These are phyloP conservation scores for Sepiola atlantica DNA, from an alignment of 2,888 invertebrate genomes.

Conservation along the genomic window DNA sequence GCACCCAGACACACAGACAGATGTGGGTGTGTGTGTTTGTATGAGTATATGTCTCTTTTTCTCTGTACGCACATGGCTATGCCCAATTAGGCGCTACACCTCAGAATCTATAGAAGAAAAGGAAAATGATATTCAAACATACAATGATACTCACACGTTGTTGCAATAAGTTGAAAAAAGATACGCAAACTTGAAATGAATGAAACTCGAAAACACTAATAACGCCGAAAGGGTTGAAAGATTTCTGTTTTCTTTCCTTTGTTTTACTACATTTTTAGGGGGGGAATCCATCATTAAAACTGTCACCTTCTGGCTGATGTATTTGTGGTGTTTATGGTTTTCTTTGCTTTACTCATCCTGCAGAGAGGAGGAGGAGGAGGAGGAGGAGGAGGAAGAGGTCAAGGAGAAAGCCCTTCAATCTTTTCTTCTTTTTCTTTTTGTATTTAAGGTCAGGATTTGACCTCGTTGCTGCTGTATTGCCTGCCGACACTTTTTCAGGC, in stretches of 20 bases:
- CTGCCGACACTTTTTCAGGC: too few relatives aligned
- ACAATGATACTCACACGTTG: background rate
- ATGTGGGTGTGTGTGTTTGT: background rate
- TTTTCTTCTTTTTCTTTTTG: background rate
- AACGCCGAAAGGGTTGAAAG: background rate
- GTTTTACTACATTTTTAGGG: background rate
- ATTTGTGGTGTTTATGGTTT: constrained; percentile 10
- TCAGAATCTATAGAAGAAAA: background rate
- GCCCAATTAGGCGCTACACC: background rate
- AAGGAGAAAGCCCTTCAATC: too few relatives aligned
- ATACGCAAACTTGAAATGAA: too few relatives aligned
- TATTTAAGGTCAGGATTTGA: background rate
- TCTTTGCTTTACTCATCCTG: background rate
- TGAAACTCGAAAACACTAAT: background rate
- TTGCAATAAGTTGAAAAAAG: background rate
- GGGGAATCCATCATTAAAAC: background rate
- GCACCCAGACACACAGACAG: background rate
- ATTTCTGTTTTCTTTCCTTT: background rate
- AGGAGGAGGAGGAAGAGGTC: background rate
- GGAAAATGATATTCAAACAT: background rate
- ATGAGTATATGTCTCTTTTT: too few relatives aligned
- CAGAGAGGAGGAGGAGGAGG: background rate
- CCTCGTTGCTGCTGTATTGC: too few relatives aligned
- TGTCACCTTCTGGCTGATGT: background rate
- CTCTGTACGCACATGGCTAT: background rate